These are phyloP conservation scores for Macrochelys suwanniensis DNA, from an alignment of 2,797 vertebrate species.

Conservation along the genomic window DNA sequence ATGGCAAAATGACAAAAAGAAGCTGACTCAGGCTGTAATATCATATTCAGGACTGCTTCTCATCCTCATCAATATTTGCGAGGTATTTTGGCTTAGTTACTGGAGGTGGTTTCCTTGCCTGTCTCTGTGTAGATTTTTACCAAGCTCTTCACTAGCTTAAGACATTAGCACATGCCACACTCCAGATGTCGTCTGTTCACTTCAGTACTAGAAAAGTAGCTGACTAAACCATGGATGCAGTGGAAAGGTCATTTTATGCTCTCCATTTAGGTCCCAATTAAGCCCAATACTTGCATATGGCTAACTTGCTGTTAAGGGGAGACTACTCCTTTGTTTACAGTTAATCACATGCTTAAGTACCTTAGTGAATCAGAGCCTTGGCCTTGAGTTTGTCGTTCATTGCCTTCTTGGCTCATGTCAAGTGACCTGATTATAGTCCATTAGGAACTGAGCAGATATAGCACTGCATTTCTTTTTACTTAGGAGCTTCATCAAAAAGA, in stretches of 20 bases:
- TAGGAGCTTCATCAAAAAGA: not conserved
- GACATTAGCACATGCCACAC: not conserved
- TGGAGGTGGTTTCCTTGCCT: not conserved
- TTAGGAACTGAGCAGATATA: not conserved
- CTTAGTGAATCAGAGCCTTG: not conserved
- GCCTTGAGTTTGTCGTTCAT: not conserved
- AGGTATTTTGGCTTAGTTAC: not conserved
- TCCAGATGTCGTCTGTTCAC: not conserved
- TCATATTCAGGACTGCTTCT: not conserved
- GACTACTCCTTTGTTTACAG: not conserved
- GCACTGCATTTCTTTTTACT: not conserved
- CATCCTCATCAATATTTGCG: not conserved
- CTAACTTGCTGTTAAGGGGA: not conserved
- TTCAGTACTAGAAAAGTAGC: not conserved
- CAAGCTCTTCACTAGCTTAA: not conserved
- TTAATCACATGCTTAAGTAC: not conserved
- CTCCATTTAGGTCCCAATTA: not conserved
- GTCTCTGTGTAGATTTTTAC: not conserved
- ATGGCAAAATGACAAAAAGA: not conserved
- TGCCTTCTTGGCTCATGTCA: not conserved
- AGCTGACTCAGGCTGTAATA: not conserved
- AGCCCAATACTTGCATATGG: not conserved
- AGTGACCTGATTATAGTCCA: not conserved
- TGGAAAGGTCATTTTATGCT: not conserved
- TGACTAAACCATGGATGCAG: not conserved